phyloP scores from a whole-genome alignment of 2,888 invertebrate genomes.

The Catocala fraxini region DNA sequence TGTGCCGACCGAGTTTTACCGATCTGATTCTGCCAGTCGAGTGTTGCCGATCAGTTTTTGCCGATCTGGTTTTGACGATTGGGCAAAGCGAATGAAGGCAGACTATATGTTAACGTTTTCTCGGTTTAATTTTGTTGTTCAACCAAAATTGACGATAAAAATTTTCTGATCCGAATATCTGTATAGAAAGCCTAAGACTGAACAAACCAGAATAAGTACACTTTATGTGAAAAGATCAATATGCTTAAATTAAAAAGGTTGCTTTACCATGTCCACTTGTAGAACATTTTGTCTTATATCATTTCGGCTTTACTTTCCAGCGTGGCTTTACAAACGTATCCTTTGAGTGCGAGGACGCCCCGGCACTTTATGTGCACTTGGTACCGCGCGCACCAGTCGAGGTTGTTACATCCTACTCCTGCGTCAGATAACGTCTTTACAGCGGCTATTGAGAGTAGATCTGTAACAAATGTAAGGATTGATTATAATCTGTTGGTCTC shows the following conservation, averaged over 20 bases:
- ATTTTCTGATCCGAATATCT: no score
- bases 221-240: slow-evolving; percentile 9
- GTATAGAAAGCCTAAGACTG: no score
- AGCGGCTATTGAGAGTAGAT: slow-evolving; percentile 81
- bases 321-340: slow-evolving; percentile 90
- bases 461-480: slow-evolving; percentile 51
- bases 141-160: no score
- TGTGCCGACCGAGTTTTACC: no score
- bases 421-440: slow-evolving; percentile 87
- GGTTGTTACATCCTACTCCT: slow-evolving; percentile 73
- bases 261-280: slow-evolving; percentile 11
- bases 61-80: no score
- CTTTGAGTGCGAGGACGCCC: slow-evolving; percentile 96
- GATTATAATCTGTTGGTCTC: no score
- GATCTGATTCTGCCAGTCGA: no score
- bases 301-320: slow-evolving; percentile 55
- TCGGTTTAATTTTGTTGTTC: no score
- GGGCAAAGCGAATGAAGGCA: no score
- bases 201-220: slow-evolving; percentile 13
- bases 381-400: slow-evolving; percentile 95
- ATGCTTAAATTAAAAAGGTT: slow-evolving; percentile 15
- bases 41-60: no score
- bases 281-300: slow-evolving; percentile 10
- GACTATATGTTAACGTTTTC: no score
- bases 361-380: slow-evolving; percentile 96